phyloP scores from a whole-genome alignment of 2,888 invertebrate genomes.

The Diachrysia chrysitis region DNA sequence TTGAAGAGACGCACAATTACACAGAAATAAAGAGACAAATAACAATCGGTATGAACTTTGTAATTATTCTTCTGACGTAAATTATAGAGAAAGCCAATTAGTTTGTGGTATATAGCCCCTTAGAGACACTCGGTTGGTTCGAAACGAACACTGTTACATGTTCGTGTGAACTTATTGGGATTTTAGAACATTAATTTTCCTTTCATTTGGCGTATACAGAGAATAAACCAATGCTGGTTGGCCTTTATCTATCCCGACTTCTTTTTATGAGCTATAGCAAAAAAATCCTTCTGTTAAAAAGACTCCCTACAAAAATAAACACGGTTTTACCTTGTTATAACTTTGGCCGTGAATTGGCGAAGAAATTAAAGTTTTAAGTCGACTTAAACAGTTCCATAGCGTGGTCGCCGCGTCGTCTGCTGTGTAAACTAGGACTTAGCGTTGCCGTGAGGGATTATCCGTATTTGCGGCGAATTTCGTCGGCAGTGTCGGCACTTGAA shows the following conservation, averaged over 20 bases:
- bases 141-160: constrained; percentile 34
- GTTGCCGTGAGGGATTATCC: constrained; percentile 79
- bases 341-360: constrained; percentile 42
- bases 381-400: constrained; percentile 53
- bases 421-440: constrained; percentile 73
- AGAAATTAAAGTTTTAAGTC: constrained; percentile 59
- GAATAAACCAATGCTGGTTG: neutral
- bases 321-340: constrained; percentile 42
- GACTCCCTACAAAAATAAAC: constrained; percentile 17
- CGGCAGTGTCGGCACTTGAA: constrained; percentile 57
- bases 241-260: no score
- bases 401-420: constrained; percentile 66
- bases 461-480: constrained; percentile 72
- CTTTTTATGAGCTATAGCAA: neutral
- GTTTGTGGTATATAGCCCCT: constrained; percentile 54
- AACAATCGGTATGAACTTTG: constrained; percentile 19
- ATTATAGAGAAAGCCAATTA: constrained; percentile 60
- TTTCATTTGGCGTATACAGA: neutral
- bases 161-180: constrained; percentile 26
- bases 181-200: constrained; percentile 28
- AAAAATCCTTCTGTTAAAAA: neutral
- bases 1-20: constrained; percentile 47
- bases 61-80: constrained; percentile 49
- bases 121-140: constrained; percentile 22
- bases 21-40: constrained; percentile 43